Evolutionary conservation across 1,140 invertebrate genomes (phyloP), one percentile per base, ranked within the genome.

Genomic region (Muscidifurax raptorellus): DNA sequence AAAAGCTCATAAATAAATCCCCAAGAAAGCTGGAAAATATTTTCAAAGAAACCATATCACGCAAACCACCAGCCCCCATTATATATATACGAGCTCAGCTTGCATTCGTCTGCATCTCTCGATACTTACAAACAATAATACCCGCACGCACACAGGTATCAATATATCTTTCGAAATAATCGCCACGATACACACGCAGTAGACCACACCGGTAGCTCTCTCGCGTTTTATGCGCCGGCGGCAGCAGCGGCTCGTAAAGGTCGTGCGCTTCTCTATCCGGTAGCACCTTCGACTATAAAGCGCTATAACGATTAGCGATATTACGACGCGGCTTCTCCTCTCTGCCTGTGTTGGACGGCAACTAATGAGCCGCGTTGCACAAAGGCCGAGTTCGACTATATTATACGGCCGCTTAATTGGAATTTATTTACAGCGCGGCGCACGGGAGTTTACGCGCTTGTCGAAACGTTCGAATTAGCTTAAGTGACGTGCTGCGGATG

Each of bases 301-400:
- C 84, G 77, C 86, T 52, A 84, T 83, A 74, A 72, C 85, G 86
- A 79, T 84, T 79, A 83, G 75, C 82, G 64, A 83, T 83, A 86
- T 83, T 85, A 82, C 85, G 12, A 74, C 67, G 69, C 83, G 40
- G 78, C 83, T 82, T 71, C 87, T 86, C n/a, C n/a, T n/a, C n/a
- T 87, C 79, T 40, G 80, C n/a, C n/a, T 66, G 28, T 36, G 36
- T 40, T 32, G 32, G 28, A 18, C 47, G 75, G n/a, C 6, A 2
- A n/a, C 88, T 91, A 91, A 91, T 91, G 90, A 91, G 90, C 86
- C 86, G 88, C 88, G 89, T 89, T 88, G 86, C 90, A 88, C 66
- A 30, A 69, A 30, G 66, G 79, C 78, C 47, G n/a, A n/a, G n/a
- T 69, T 69, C 78, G 75, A 78, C 74, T 52, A 52, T 52, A 52